phyloP scores from a whole-genome alignment of 1,140 invertebrate genomes.

The Penaeus indicus region DNA sequence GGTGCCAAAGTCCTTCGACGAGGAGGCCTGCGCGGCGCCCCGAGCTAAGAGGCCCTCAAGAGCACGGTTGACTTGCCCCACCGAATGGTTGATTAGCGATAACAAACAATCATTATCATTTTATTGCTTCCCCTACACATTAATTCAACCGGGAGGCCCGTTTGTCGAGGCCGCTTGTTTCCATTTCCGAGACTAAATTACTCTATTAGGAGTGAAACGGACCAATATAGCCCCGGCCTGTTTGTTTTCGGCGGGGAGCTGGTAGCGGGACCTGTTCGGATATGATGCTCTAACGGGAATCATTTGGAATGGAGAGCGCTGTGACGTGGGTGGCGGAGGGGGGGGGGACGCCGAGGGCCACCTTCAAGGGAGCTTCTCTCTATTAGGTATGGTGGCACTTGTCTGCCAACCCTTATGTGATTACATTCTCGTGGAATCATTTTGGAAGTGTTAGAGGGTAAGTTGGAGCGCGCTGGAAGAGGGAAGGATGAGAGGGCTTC shows the following conservation, averaged over 20 bases:
- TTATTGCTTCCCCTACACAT: constrained; percentile 65
- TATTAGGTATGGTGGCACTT: too few relatives aligned
- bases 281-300: constrained; percentile 31
- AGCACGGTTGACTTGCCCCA: constrained; percentile 61
- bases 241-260: constrained; percentile 50
- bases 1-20: not conserved
- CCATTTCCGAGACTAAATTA: constrained; percentile 65
- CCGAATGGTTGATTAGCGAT: constrained; percentile 65
- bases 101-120: constrained; percentile 66
- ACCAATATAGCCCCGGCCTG: constrained; percentile 56
- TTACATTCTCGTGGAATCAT: too few relatives aligned
- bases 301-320: not conserved
- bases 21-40: not conserved
- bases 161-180: constrained; percentile 63
- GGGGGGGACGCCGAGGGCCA: not conserved
- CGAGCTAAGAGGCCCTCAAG: constrained; percentile 12
- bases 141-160: constrained; percentile 64
- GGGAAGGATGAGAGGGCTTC: too few relatives aligned
- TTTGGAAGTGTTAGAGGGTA: too few relatives aligned
- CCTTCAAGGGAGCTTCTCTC: too few relatives aligned
- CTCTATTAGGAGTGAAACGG: constrained; percentile 63
- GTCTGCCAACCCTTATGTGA: too few relatives aligned
- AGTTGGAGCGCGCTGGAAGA: too few relatives aligned
- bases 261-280: constrained; percentile 21
- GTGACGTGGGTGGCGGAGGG: not conserved